These are phyloP conservation scores for Pachliopta kotzebuea DNA, from an alignment of 2,888 invertebrate species.

Conservation along the genomic window DNA sequence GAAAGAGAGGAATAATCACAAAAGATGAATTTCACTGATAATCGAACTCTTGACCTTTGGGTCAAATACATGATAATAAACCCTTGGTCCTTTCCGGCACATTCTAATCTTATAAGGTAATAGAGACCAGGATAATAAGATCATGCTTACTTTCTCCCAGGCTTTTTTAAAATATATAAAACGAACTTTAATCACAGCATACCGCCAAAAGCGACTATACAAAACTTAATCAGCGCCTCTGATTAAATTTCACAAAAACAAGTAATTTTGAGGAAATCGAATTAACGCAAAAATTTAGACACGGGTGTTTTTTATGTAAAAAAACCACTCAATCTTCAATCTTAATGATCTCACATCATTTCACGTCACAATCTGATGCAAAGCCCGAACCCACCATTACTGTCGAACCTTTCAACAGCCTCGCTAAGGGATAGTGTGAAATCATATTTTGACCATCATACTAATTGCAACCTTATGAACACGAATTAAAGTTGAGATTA, in stretches of 20 bases:
- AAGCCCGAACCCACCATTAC: conserved; percentile 51
- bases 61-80: too few species aligned
- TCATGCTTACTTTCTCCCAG: too few species aligned
- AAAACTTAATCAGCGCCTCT: not conserved
- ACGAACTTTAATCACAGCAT: not conserved
- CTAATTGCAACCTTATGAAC: conserved; percentile 16
- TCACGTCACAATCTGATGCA: conserved; percentile 27
- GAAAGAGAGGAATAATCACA: too few species aligned
- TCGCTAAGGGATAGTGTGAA: conserved; percentile 37
- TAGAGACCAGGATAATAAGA: too few species aligned
- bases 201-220: not conserved
- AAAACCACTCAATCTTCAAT: conserved; percentile 31
- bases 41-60: too few species aligned
- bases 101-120: too few species aligned
- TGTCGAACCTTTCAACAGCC: conserved; percentile 47
- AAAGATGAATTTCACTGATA: too few species aligned
- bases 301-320: conserved; percentile 8
- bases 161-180: too few species aligned
- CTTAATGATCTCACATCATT: conserved; percentile 33
- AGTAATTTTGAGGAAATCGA: conserved; percentile 8
- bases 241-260: conserved; percentile 5
- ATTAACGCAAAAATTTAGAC: conserved; percentile 12
- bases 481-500: not conserved
- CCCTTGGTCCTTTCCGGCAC: too few species aligned
- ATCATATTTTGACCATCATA: conserved; percentile 35